These are phyloP conservation scores for Leucopternis melanops DNA, from an alignment of 2,113 vertebrate species.

Conservation along the genomic window DNA sequence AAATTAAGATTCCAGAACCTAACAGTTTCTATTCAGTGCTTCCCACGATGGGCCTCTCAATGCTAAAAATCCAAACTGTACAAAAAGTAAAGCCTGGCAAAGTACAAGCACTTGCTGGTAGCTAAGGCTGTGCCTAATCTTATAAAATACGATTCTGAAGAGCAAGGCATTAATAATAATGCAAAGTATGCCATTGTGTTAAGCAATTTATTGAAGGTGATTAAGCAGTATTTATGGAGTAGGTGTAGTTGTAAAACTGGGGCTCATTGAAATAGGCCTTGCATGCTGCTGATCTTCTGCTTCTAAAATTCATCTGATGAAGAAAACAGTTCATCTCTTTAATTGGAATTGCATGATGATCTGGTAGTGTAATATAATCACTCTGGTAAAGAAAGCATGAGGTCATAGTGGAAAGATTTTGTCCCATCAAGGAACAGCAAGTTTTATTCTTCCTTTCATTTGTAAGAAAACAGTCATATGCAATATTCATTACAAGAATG, in stretches of 20 bases:
- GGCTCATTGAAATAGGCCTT: not conserved
- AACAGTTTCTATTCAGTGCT: not conserved
- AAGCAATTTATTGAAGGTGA: not conserved
- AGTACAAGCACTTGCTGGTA: not conserved
- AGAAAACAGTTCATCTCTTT: slow-evolving; percentile 45
- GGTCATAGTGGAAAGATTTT: slow-evolving; percentile 80
- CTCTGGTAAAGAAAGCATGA: slow-evolving; percentile 66
- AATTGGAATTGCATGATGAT: slow-evolving; percentile 23
- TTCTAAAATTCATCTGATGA: slow-evolving; percentile 39
- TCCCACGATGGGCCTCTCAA: not conserved
- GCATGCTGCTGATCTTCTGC: not conserved
- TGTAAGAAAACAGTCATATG: slow-evolving; percentile 26
- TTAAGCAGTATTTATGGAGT: not conserved
- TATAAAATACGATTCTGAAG: not conserved
- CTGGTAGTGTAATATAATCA: slow-evolving; percentile 21
- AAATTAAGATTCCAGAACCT: not conserved
- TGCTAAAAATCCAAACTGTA: not conserved
- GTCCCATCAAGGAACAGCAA: slow-evolving; percentile 69
- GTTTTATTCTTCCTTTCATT: slow-evolving; percentile 73
- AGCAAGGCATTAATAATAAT: not conserved
- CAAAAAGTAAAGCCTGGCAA: not conserved
- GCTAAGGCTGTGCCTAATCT: not conserved
- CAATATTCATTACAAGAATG: slow-evolving; percentile 40
- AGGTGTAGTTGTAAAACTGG: not conserved
- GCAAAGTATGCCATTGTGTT: not conserved